Evolutionary conservation across 2,797 vertebrate species (phyloP).

Genomic region (Neopelma chrysocephalum): DNA sequence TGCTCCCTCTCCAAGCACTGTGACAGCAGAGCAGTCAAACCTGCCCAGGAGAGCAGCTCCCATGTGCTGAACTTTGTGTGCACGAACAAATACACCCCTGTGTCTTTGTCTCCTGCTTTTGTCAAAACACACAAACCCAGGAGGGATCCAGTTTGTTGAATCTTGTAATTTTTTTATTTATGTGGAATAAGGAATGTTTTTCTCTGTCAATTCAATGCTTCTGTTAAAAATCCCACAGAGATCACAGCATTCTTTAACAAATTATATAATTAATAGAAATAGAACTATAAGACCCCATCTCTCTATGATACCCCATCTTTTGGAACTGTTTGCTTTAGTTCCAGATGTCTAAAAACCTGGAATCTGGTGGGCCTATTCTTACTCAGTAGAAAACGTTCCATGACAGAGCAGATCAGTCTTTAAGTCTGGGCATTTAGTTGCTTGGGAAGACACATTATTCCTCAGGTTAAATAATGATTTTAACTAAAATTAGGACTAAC

Average conservation of each 20-base stretch:
- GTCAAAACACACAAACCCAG: too few species aligned
- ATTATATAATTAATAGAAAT: not conserved
- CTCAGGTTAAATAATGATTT: not conserved
- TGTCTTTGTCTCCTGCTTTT: too few species aligned
- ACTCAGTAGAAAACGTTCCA: not conserved
- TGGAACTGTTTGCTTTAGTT: not conserved
- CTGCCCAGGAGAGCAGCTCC: not conserved
- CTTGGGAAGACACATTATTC: not conserved
- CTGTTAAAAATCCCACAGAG: not conserved
- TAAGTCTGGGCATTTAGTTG: not conserved
- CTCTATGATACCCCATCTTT: not conserved
- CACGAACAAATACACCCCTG: accelerated
- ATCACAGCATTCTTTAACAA: not conserved
- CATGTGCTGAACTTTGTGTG: accelerated
- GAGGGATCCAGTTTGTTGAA: too few species aligned
- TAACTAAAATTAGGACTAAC: not conserved
- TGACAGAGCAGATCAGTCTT: not conserved
- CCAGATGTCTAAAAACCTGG: not conserved
- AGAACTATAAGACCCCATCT: accelerated
- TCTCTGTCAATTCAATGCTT: accelerated
- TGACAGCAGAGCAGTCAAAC: not conserved
- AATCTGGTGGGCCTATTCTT: not conserved
- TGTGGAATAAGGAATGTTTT: not conserved
- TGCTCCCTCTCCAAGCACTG: not conserved
- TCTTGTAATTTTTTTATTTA: accelerated